Evolutionary conservation across 2,888 invertebrate genomes (phyloP), one percentile per base, ranked within the genome.

Genomic region (Heliconius cydno): DNA sequence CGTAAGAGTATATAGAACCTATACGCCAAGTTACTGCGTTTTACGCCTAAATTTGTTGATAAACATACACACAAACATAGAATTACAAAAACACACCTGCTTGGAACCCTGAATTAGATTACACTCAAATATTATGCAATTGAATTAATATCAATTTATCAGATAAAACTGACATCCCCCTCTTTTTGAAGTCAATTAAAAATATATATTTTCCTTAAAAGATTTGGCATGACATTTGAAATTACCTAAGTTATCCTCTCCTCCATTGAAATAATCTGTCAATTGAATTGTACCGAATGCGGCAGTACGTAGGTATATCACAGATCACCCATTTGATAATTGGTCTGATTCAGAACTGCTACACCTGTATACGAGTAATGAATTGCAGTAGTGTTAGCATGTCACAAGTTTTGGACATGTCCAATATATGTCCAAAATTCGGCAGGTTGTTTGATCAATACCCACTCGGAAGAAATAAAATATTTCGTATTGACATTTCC

Each of bases 241-340:
- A 52, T 52, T 46, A 30, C 13, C 46, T 15, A 46, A 46, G 5
- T 46, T 46, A 46, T 34, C 34, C 34, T 46, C 46, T 22, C 57
- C 19, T 57, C 19, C 68, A 68, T 25, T 38, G 68, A 41, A 38
- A 13, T 41, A 34, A 73, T 73, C n/a, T n/a, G 34, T 28, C 22
- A 52, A 66, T 77, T 63, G 34, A 63, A 74, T 57, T n/a, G 57
- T 57, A 73, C 25, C n/a, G 57, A 73, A 60, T 73, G n/a, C 30
- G 22, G 52, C 22, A 52, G 57, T 65, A 74, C 15, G 6, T 6
- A 34, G 7, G 6, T 6, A 34, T 34, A 74, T 74, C 74, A 74
- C 60, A 28, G n/a, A 52, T 34, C 76, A n/a, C 76, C 46, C 76
- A 66, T 76, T 76, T 76, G 52, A 38, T 76, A 66, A 76, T 67